Evolutionary conservation across 2,888 invertebrate genomes (phyloP).

Genomic region (Drosophila mayaguana): DNA sequence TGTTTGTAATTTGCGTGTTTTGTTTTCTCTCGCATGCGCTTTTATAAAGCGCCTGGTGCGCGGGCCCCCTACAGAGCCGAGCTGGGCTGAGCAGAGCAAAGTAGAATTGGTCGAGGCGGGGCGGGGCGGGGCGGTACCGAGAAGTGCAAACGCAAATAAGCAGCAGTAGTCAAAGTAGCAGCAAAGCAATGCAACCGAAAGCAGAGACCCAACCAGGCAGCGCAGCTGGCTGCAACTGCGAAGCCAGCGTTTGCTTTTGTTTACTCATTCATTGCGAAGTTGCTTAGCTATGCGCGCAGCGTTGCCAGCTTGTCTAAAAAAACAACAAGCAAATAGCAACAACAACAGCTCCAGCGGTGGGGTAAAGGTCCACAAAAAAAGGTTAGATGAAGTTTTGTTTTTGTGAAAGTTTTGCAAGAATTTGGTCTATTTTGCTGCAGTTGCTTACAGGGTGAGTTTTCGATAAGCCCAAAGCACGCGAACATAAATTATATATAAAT

Average conservation of each 20-base stretch:
- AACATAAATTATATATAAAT: too few species aligned
- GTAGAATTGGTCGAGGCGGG: too few species aligned
- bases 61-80: slow-evolving; percentile 28
- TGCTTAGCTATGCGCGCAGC: slow-evolving; percentile 70
- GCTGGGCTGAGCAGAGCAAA: background rate
- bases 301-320: slow-evolving; percentile 55
- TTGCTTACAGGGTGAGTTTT: slow-evolving; percentile 6
- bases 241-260: slow-evolving; percentile 74
- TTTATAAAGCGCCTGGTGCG: slow-evolving; percentile 55
- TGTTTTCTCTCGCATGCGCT: slow-evolving; percentile 71
- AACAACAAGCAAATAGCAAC: background rate
- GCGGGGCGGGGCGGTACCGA: slow-evolving; percentile 34
- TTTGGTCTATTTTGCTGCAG: slow-evolving; percentile 40
- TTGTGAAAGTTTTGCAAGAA: slow-evolving; percentile 70
- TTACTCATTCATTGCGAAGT: slow-evolving; percentile 78
- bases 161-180: slow-evolving; percentile 25
- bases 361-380: slow-evolving; percentile 19
- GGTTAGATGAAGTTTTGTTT: slow-evolving; percentile 32
- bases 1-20: slow-evolving; percentile 69
- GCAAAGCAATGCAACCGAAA: slow-evolving; percentile 19
- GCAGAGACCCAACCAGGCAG: slow-evolving; percentile 13
- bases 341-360: slow-evolving; percentile 21
- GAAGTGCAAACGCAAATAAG: slow-evolving; percentile 74
- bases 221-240: slow-evolving; percentile 37
- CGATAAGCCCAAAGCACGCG: background rate